Base-by-base conservation (phyloP, 2,797 vertebrate species). In the Pseudochromis fuscus region DNA sequence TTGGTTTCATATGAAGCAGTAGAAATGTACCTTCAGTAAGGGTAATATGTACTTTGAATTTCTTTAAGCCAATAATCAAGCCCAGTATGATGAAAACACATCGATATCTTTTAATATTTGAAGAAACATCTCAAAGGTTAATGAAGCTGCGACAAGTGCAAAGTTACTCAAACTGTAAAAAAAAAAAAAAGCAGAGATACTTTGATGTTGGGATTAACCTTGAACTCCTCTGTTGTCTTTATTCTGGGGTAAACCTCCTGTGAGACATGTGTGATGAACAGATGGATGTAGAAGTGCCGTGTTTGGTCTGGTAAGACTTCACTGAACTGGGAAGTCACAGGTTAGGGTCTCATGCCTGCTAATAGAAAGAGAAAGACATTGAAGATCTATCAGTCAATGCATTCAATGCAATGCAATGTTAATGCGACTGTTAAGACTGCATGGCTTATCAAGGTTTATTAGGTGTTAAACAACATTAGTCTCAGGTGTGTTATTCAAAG, bases 331-430 rank as follows among this genome's bases (percentile, higher is more conserved):
- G 73, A 62, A 21, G 65, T 80, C 48, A 51, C 3, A 35, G 60
- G 88, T 91, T 94, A 94, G 46, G 84, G 89, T 90, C 93, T 94
- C 85, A 93, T 67, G 80, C 94, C 95, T 95, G 95, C 91, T 93
- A 79, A 92, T 19, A 83, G 59, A 77, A 63, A 83, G 23, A 57
- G 10, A n/a, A 82, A 67, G 8, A 19, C 33, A 83, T 62, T 13
- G 50, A 28, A 64, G 33, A 71, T 46, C 0, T 35, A 28, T 77
- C 49, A 68, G 46, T 64, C 27, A 57, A 1, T 33, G 31, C 4
- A n/a, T n/a, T n/a, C n/a, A n/a, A 59, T 30, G 4, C 18, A 0
- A 1, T 73, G 44, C 45, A 38, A 4, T 25, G 50, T 51, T 49
- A 28, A 68, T 53, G 46, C 31, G 52, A 37, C 40, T 19, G 8